Evolutionary conservation across 1,140 invertebrate species (phyloP).

Genomic region (Anadara kagoshimensis): DNA sequence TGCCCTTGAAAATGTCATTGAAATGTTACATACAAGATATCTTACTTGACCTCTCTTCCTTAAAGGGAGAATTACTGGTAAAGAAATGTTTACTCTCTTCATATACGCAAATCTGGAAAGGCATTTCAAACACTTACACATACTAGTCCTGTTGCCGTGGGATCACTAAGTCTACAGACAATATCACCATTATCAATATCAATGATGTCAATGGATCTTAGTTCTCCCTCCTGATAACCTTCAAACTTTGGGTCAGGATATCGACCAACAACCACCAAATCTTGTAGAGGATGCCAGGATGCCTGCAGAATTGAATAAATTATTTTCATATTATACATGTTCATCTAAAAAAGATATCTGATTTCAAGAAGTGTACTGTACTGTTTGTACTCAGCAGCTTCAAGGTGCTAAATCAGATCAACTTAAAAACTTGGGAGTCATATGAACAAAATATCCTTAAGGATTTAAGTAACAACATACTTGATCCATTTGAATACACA

Average conservation of each 20-base stretch:
- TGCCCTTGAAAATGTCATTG: too few species aligned
- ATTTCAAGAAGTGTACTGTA: background rate
- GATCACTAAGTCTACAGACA: constrained; percentile 56
- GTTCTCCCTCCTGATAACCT: constrained; percentile 52
- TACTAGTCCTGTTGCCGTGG: constrained; percentile 55
- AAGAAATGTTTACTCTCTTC: background rate
- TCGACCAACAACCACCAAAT: constrained; percentile 70
- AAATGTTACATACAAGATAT: too few species aligned
- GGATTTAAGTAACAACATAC: constrained; percentile 4
- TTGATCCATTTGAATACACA: constrained; percentile 27
- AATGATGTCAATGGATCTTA: constrained; percentile 68
- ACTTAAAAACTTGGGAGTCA: too few species aligned
- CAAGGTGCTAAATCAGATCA: too few species aligned
- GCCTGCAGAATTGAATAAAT: constrained; percentile 57
- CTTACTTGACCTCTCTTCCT: too few species aligned
- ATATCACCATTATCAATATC: constrained; percentile 62
- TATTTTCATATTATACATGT: background rate
- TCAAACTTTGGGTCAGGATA: constrained; percentile 67
- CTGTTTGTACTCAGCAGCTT: background rate
- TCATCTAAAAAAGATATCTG: background rate
- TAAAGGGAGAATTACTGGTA: too few species aligned
- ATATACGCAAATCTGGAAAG: too few species aligned
- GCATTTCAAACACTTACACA: constrained; percentile 53
- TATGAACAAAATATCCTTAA: constrained; percentile 10
- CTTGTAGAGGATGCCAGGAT: constrained; percentile 72